These are phyloP conservation scores for Drosophila cracens DNA, from an alignment of 2,888 invertebrate genomes.

Conservation along the genomic window DNA sequence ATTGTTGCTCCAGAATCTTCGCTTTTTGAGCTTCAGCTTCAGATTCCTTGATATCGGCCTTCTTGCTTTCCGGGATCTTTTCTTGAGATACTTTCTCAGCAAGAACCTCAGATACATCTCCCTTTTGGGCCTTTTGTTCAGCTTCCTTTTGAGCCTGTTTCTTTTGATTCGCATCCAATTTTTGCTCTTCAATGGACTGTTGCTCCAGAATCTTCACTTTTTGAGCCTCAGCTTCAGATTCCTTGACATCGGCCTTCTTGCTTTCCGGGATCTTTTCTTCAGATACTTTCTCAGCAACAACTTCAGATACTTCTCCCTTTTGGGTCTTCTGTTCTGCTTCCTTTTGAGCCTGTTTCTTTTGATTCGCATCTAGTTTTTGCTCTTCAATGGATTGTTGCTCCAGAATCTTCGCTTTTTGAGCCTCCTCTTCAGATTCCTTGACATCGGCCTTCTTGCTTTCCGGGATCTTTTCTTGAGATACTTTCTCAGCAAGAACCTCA, in stretches of 20 bases:
- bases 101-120: conserved; percentile 3
- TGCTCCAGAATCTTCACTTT: background rate
- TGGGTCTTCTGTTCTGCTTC: background rate
- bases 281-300: conserved; percentile 1
- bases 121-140: background rate
- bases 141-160: background rate
- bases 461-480: background rate
- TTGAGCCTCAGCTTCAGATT: background rate
- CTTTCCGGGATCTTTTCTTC: background rate
- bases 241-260: background rate
- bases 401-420: background rate
- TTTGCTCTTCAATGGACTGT: background rate
- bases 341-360: background rate
- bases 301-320: conserved; percentile 12
- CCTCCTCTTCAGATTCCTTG: background rate
- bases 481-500: background rate
- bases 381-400: background rate
- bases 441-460: background rate
- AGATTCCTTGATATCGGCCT: conserved; percentile 20
- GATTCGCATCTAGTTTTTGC: background rate
- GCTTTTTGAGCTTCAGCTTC: conserved; percentile 14
- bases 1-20: conserved; percentile 6
- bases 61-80: background rate
- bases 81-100: conserved; percentile 2
- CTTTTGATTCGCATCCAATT: background rate